Evolutionary conservation across 2,113 vertebrate species (phyloP), one percentile per base, ranked within the genome.

Genomic region (Tupaia chinensis): DNA sequence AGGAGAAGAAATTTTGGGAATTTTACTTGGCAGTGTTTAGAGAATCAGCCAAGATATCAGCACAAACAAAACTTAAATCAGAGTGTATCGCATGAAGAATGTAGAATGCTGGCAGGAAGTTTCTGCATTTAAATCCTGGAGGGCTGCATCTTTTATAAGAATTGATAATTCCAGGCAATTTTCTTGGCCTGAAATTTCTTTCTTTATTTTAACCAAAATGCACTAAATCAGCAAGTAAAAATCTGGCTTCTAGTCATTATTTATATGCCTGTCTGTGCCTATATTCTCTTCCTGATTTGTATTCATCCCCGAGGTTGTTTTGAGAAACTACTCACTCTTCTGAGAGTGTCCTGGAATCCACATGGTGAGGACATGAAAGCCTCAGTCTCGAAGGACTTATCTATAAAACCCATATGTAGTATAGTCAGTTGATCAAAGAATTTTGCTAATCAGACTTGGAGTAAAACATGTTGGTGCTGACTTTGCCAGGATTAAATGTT

Each of bases 51-150:
- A 87, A 82, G 19, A n/a, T 81, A 87, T 23, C 27, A 90, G 54
- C 20, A 95, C 9, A 85, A 91, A 84, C 13, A 89, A 80, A 93
- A 73, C 65, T 93, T 68, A 78, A 82, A 84, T 77, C 22, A 79
- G 16, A 63, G 1, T 61, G 3, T 25, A 14, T 87, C 92, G 4
- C 3, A 27, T 82, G n/a, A 68, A 93, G 10, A 54, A 91, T 32
- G 32, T 4, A 89, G 16, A 65, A 85, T 77, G 27, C 1, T 69
- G 2, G 44, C 11, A 84, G 80, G 70, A 68, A 61, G 7, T 2
- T 80, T 70, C 14, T 80, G 6, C 53, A 19, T 58, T 94, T 85
- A 79, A 89, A 70, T 58, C 6, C n/a, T 78, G 11, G 7, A 15
- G n/a, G 9, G 5, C 32, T 58, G 15, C 0, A 53, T 32, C 5